A percentile compares a stretch with the other conserved stretches of the same genome.
These are phyloP conservation scores for Eupithecia centaureata DNA, from an alignment of 2,888 invertebrate species.

Conservation along the genomic window DNA sequence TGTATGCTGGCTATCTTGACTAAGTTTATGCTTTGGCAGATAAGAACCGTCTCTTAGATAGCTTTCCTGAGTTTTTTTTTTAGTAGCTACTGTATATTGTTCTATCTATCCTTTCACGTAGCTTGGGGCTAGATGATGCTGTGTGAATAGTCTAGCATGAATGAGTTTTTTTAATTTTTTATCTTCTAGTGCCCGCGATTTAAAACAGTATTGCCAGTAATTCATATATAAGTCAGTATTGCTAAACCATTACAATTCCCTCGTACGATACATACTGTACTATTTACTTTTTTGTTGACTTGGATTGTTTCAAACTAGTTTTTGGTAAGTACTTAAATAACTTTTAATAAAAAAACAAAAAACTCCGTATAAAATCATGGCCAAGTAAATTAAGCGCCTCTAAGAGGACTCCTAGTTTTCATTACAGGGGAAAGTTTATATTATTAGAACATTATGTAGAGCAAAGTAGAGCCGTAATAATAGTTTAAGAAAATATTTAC, in stretches of 20 bases:
- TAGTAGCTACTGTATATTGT: background rate
- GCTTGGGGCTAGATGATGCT: no score
- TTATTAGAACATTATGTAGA: constrained; percentile 17
- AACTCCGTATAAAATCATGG: constrained; percentile 19
- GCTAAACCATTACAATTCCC: no score
- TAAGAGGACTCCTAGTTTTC: constrained; percentile 31
- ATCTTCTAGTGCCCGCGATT: no score
- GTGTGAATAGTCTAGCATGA: no score
- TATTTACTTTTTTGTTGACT: no score
- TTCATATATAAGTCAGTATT: no score
- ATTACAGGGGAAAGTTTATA: constrained; percentile 25
- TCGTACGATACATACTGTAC: no score
- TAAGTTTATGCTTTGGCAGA: background rate
- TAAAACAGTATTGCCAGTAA: no score
- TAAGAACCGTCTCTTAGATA: background rate
- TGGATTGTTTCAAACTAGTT: background rate
- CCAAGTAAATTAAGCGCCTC: constrained; percentile 10
- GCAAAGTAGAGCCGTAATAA: constrained; percentile 60
- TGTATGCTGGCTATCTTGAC: background rate
- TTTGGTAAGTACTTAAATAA: no score
- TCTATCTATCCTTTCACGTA: no score
- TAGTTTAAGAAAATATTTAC: background rate
- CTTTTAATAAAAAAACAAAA: background rate
- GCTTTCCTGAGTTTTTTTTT: background rate
- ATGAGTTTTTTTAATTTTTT: no score